A percentile compares a stretch with the other conserved stretches of the same genome.
phyloP scores from a whole-genome alignment of 1,140 invertebrate species.

The Papilio polytes region DNA sequence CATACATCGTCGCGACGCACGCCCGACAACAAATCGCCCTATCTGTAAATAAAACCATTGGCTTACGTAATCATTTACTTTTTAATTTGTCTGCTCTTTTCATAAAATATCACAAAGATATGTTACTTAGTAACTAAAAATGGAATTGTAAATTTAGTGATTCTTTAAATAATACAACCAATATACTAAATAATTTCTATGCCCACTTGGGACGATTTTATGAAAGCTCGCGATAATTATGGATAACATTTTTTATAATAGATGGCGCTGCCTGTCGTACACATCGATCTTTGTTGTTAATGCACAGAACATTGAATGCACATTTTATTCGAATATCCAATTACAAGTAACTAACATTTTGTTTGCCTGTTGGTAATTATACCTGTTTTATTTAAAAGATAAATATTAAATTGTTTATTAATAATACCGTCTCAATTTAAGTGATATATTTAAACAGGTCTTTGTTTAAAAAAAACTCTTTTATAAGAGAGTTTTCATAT shows the following conservation, averaged over 20 bases:
- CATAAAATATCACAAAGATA: background rate
- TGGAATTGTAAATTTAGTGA: too few species aligned
- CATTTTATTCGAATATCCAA: background rate
- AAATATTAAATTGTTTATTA: too few species aligned
- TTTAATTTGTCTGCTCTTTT: slow-evolving; percentile 38
- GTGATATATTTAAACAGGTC: background rate
- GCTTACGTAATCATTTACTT: slow-evolving; percentile 49
- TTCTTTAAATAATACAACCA: background rate
- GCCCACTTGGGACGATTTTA: background rate
- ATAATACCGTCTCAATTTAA: background rate
- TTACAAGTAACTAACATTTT: background rate
- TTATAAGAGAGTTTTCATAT: background rate
- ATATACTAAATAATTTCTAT: background rate
- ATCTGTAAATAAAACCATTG: slow-evolving; percentile 63
- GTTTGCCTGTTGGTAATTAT: background rate
- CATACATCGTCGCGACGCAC: slow-evolving; percentile 65
- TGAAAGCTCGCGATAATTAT: background rate
- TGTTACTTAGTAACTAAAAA: background rate
- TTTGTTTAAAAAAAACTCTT: background rate
- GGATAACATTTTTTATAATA: background rate
- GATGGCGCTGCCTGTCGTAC: background rate
- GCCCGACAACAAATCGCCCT: slow-evolving; percentile 63
- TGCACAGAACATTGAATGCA: background rate
- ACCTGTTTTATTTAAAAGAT: background rate
- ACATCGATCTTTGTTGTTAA: background rate